phyloP scores from a whole-genome alignment of 2,888 invertebrate species.

The Choristoneura rosaceana region DNA sequence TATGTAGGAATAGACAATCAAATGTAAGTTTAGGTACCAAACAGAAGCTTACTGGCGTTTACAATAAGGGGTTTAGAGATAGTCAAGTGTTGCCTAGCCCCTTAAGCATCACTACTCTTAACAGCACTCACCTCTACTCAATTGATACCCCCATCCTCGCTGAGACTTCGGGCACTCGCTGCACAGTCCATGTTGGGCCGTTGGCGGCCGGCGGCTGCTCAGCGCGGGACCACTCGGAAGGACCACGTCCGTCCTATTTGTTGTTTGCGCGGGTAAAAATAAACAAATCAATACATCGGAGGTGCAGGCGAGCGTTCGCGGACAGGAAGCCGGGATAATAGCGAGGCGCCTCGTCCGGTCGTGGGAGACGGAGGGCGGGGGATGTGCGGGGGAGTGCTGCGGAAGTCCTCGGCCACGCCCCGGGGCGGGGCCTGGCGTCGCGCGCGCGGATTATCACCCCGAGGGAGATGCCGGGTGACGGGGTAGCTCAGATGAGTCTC shows the following conservation, averaged over 20 bases:
- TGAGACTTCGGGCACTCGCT: slow-evolving; percentile 47
- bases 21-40: too few relatives aligned
- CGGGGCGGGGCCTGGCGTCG: slow-evolving; percentile 55
- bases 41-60: too few relatives aligned
- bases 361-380: slow-evolving; percentile 50
- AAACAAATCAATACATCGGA: slow-evolving; percentile 82
- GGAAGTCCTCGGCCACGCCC: slow-evolving; percentile 55
- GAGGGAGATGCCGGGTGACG: slow-evolving; percentile 41
- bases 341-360: slow-evolving; percentile 70
- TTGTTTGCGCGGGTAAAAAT: slow-evolving; percentile 77
- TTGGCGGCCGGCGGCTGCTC: slow-evolving; percentile 51
- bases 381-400: slow-evolving; percentile 54
- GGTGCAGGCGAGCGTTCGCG: slow-evolving; percentile 79
- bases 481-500: slow-evolving; percentile 34
- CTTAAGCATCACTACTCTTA: neutral
- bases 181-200: slow-evolving; percentile 43
- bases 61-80: neutral
- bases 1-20: too few relatives aligned
- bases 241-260: slow-evolving; percentile 67
- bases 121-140: slow-evolving; percentile 42
- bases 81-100: neutral
- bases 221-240: slow-evolving; percentile 67
- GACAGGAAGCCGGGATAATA: slow-evolving; percentile 84
- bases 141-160: slow-evolving; percentile 32
- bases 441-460: slow-evolving; percentile 59